Evolutionary conservation across 2,888 invertebrate species (phyloP).

Genomic region (Thereva nobilitata): DNA sequence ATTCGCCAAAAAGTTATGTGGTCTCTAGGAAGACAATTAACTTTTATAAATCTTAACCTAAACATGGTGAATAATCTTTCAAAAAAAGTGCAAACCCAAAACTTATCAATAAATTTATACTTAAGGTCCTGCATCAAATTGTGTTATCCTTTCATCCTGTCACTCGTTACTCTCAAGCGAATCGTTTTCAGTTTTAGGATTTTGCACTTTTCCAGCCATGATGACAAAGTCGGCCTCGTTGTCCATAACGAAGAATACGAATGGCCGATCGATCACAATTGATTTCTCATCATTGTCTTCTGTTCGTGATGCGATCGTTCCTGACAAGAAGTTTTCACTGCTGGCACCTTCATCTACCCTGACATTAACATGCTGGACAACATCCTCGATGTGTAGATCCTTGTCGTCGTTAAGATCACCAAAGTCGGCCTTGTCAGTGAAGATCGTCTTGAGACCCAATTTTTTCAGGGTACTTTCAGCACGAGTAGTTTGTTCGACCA

Average conservation of each 20-base stretch:
- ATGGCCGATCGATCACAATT: slow-evolving; percentile 65
- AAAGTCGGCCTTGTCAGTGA: slow-evolving; percentile 58
- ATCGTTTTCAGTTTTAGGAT: slow-evolving; percentile 54
- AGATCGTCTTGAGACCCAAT: slow-evolving; percentile 65
- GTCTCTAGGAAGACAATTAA: too few relatives aligned
- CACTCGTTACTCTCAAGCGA: not conserved
- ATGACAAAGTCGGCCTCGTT: slow-evolving; percentile 63
- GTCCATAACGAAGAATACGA: slow-evolving; percentile 67
- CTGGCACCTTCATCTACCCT: slow-evolving; percentile 65
- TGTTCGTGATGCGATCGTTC: not conserved
- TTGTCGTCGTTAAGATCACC: slow-evolving; percentile 63
- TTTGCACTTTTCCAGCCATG: slow-evolving; percentile 64
- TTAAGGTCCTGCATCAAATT: not conserved
- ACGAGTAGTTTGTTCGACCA: slow-evolving; percentile 67
- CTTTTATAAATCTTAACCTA: too few relatives aligned
- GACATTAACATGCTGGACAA: slow-evolving; percentile 69
- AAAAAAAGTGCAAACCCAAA: not conserved
- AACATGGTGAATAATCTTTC: not conserved
- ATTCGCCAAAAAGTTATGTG: not conserved
- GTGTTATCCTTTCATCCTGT: not conserved
- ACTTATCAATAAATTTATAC: slow-evolving; percentile 1
- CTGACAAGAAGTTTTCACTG: slow-evolving; percentile 53
- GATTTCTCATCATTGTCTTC: slow-evolving; percentile 42
- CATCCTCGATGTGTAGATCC: slow-evolving; percentile 68
- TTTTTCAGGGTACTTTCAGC: slow-evolving; percentile 64